Conservation (phyloP, 2,888 invertebrate genomes). For the Leucophenga montana region DNA sequence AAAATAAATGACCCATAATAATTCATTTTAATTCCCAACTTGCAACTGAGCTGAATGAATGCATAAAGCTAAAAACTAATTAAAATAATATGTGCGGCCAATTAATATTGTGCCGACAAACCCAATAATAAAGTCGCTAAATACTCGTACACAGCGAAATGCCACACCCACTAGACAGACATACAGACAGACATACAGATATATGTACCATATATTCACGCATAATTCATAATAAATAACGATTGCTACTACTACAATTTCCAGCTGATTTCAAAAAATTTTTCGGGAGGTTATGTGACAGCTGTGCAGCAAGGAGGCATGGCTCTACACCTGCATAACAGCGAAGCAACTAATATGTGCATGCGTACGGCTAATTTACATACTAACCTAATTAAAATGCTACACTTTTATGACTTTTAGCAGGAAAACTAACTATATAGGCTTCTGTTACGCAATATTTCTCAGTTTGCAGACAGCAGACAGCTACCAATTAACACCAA, state of each 20-base stretch:
- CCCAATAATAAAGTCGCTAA: background rate
- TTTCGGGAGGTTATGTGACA: background rate
- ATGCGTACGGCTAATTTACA: slow-evolving; percentile 53
- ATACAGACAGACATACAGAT: background rate
- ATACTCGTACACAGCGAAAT: background rate
- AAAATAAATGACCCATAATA: slow-evolving; percentile 17
- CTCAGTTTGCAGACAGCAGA: background rate
- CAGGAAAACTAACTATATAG: slow-evolving; percentile 31
- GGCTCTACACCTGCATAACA: background rate
- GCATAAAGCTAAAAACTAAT: slow-evolving; percentile 56
- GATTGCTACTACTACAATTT: background rate
- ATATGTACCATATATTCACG: background rate
- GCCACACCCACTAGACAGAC: background rate
- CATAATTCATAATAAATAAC: background rate
- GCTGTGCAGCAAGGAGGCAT: background rate
- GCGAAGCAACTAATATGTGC: background rate
- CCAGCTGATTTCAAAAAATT: background rate
- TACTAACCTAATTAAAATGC: slow-evolving; percentile 59
- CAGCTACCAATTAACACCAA: slow-evolving; percentile 14
- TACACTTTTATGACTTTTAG: slow-evolving; percentile 59
- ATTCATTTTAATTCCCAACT: background rate
- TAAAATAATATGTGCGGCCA: slow-evolving; percentile 63
- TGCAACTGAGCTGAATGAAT: background rate
- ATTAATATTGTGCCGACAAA: slow-evolving; percentile 49
- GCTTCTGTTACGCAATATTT: no score